Evolutionary conservation across 2,113 vertebrate genomes (phyloP), one percentile per base, ranked within the genome.

Genomic region (Saimiri boliviensis): DNA sequence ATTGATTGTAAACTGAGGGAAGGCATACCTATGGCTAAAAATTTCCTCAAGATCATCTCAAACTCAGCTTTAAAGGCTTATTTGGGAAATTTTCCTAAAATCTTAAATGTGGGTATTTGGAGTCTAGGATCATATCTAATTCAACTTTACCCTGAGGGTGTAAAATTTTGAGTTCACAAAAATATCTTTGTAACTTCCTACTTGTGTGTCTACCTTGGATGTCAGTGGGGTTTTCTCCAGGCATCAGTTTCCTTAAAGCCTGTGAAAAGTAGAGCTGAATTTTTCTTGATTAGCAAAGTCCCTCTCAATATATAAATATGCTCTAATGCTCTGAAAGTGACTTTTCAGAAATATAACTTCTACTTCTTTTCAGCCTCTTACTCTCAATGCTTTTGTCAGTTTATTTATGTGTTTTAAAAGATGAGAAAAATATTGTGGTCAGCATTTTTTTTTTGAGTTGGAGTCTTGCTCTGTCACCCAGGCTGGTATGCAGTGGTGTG

Each of bases 341-440:
- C 23, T 54, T 92, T 88, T 82, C 8, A 60, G 66, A 95, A n/a
- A 88, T 73, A 47, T 21, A 56, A 19, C 32, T 91, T 93, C 13
- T 45, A 47, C 10, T 92, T 86, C 60, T 90, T 71, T 85, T 87
- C 52, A 47, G 19, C 21, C 3, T 81, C 52, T 86, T 85, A 54
- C 7, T 79, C 25, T 90, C 45, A 88, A 10, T 73, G n/a, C 4
- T 74, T 73, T 66, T 93, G 12, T 92, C 40, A 47, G 81, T 85
- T 94, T 45, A 82, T 58, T 73, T 68, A 49, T 35, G 3, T 91
- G 4, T 95, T 86, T 97, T 87, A 66, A 86, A 85, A 74, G 5
- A 73, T 30, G 56, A 63, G 14, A 54, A 93, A 93, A 95, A 40
- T 37, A 81, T 88, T 93, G 96, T 37, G 6, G 30, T 63, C 27